Conservation (phyloP, 1,140 invertebrate genomes). For the Drosophila kanapiae region DNA sequence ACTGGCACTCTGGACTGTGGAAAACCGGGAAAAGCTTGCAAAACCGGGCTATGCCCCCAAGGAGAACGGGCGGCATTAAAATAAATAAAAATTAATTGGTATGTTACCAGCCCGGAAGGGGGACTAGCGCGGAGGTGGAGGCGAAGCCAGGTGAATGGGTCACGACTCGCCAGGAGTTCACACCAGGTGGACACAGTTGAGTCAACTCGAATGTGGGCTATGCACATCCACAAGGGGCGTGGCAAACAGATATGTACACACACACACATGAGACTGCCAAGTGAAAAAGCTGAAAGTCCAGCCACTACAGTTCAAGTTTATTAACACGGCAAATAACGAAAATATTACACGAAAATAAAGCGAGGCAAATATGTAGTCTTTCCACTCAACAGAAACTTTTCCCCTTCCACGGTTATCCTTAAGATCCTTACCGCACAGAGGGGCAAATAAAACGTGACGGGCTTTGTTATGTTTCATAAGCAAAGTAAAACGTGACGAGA, state of each 20-base stretch:
- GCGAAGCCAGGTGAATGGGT: not conserved
- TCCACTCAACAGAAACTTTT: not conserved
- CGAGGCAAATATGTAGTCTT: not conserved
- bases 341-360: conserved; percentile 38
- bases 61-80: conserved; percentile 37
- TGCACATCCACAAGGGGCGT: conserved; percentile 44
- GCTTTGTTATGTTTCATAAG: conserved; percentile 46
- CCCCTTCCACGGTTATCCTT: conserved; percentile 11
- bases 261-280: not conserved
- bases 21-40: conserved; percentile 19
- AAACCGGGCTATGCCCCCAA: conserved; percentile 26
- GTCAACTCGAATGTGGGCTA: conserved; percentile 35
- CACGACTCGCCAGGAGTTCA: too few relatives aligned
- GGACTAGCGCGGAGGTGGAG: not conserved
- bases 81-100: conserved; percentile 59
- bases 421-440: conserved; percentile 14
- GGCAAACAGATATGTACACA: conserved; percentile 15
- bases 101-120: conserved; percentile 31
- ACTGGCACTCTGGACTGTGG: conserved; percentile 27
- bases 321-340: conserved; percentile 46
- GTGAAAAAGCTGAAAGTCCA: not conserved
- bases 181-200: conserved; percentile 30
- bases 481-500: conserved; percentile 44
- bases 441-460: conserved; percentile 43
- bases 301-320: conserved; percentile 40